Evolutionary conservation across 1,140 invertebrate species (phyloP).

Genomic region (Solen grandis): DNA sequence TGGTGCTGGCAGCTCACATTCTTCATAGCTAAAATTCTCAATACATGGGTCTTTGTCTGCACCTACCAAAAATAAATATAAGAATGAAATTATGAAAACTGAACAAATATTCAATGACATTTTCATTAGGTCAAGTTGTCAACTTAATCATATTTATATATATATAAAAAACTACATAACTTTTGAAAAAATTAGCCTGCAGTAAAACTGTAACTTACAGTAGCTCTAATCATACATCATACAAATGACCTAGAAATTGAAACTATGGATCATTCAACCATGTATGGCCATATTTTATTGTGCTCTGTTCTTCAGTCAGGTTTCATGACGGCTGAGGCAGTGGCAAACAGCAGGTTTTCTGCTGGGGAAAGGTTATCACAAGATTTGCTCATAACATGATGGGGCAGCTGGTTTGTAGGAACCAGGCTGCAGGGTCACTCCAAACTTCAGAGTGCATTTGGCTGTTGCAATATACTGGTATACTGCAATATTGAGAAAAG

Average conservation of each 20-base stretch:
- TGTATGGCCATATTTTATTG: too few species aligned
- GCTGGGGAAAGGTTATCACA: too few species aligned
- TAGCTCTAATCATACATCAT: neutral
- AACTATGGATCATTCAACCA: too few species aligned
- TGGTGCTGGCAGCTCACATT: constrained; percentile 50
- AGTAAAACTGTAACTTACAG: neutral
- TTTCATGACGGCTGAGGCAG: too few species aligned
- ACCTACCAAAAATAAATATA: constrained; percentile 64
- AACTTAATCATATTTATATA: neutral
- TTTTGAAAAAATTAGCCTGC: neutral
- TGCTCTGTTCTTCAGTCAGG: too few species aligned
- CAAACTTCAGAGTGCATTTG: too few species aligned
- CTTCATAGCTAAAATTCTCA: constrained; percentile 68
- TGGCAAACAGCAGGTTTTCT: too few species aligned
- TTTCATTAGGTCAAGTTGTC: neutral
- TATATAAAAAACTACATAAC: neutral
- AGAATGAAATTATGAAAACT: neutral
- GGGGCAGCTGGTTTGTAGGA: too few species aligned
- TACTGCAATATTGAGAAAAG: too few species aligned
- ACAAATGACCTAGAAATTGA: neutral
- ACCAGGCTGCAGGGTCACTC: too few species aligned
- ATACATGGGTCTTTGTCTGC: constrained; percentile 68
- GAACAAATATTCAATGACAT: neutral
- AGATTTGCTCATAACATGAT: too few species aligned
- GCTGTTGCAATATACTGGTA: too few species aligned